These are phyloP conservation scores for Gasteruption jaculator DNA, from an alignment of 2,888 invertebrate genomes.

Conservation along the genomic window DNA sequence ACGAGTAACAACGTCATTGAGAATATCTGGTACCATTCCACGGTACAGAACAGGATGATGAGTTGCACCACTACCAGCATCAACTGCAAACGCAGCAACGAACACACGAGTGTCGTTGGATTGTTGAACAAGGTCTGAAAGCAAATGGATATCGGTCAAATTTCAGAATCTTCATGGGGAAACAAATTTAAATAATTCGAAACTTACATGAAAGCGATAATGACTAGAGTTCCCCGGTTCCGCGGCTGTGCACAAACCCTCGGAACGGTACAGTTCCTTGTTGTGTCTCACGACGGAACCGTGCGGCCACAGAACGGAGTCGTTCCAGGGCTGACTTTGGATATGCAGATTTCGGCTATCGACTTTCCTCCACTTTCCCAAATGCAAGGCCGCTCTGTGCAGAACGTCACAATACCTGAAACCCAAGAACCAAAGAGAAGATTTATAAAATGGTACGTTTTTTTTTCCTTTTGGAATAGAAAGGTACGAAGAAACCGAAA, in stretches of 20 bases:
- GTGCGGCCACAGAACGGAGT: slow-evolving; percentile 67
- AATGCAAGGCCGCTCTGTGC: slow-evolving; percentile 84
- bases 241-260: slow-evolving; percentile 78
- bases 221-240: slow-evolving; percentile 81
- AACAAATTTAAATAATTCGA: slow-evolving; percentile 1
- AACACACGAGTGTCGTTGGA: slow-evolving; percentile 73
- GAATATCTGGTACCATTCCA: slow-evolving; percentile 89
- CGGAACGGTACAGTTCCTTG: slow-evolving; percentile 71
- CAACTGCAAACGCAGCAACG: slow-evolving; percentile 68
- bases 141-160: too few species aligned
- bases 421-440: slow-evolving; percentile 19
- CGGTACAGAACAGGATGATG: slow-evolving; percentile 70
- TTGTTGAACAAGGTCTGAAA: slow-evolving; percentile 82
- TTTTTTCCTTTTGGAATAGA: too few species aligned
- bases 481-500: too few species aligned
- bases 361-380: slow-evolving; percentile 72
- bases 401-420: slow-evolving; percentile 77
- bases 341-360: slow-evolving; percentile 59
- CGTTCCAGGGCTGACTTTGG: slow-evolving; percentile 57
- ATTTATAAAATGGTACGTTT: too few species aligned
- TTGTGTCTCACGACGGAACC: slow-evolving; percentile 72
- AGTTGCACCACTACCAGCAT: slow-evolving; percentile 73
- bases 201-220: slow-evolving; percentile 80
- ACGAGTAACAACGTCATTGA: slow-evolving; percentile 81
- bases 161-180: slow-evolving; percentile 7